Base-by-base conservation (phyloP, 2,797 vertebrate species). In the Anguilla megastoma region DNA sequence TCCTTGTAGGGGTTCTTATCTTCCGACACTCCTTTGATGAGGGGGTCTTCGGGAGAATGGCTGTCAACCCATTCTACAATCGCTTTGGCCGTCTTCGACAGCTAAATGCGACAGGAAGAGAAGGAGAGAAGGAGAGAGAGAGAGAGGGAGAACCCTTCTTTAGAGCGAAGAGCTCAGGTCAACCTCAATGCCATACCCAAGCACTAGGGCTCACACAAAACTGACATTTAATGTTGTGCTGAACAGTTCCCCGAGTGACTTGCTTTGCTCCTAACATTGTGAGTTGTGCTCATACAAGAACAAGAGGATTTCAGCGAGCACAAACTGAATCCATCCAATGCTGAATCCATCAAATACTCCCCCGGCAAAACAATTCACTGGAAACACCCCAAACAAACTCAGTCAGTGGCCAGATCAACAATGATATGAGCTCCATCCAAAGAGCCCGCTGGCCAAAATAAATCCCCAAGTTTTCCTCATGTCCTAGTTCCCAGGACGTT, bases 1-100 rank as follows among this genome's bases (percentile, higher is more conserved):
- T 99, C 98, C 92, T 98, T 99, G 90, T 98, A 99, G 74, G 98
- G 98, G 91, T 99, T 99, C 95, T 97, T 98, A 82, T 98, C 98
- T 88, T 99, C 98, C 0, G 98, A 88, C 24, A 99, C 85, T 0
- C 97, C 98, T 91, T 97, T 98, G 80, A 99, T 94, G 90, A 99
- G 96, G 0, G 97, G 97, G 84, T 99, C 98, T 0, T 97, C 97
- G 0, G 94, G 96, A 0, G 94, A 88, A 91, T 93, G 92, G 10
- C 90, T 94, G 92, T 99, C 97, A 9, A 97, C 95, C 5, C 91
- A 98, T 0, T 96, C 84, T 86, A 97, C 95, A 8, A 98, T 93
- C 1, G 98, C 97, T 88, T 96, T 89, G 85, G 96, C 97, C 0
- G 97, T 97, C 91, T 95, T 94, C 83, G 95, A 96, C 88, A 98